Evolutionary conservation across 2,888 invertebrate species (phyloP), one percentile per base, ranked within the genome.

Genomic region (Parthenolecanium corni): DNA sequence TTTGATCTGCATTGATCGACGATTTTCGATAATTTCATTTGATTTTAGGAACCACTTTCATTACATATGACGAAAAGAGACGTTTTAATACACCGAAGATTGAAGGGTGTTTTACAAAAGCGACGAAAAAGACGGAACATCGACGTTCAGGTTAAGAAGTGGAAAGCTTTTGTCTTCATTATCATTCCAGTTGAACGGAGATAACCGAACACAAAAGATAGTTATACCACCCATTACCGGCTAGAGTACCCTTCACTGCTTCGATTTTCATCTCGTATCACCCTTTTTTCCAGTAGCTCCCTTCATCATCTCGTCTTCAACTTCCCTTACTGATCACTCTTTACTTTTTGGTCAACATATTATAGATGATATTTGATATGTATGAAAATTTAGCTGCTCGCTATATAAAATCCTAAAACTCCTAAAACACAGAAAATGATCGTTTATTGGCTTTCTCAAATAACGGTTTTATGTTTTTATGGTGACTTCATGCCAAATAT

Each of bases 91-190:
- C 44, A 25, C 24, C 46, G 31, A 57, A 57, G 57, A 57, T 57
- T 47, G 57, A 57, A 57, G 57, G 57, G 57, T 57, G 57, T 31
- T 46, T 46, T 31, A 46, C 46, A 46, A 57, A 44, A 57, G 57
- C 57, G 23, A 24, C 42, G 57, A 46, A 57, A 46, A 57, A 57
- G 57, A 57, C 57, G 47, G 23, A 57, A 57, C 57, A 31, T 57
- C 46, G 57, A 31, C 57, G 46, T 57, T 57, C 57, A 57, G 57
- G 57, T 57, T 57, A 57, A 57, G 57, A 57, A 57, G 57, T 57
- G 57, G 57, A 57, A 57, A 57, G 57, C 57, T 57, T 57, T 57
- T 57, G 57, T 57, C 57, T 57, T 57, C 57, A 57, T 57, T 57
- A 57, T 57, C 57, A 57, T 57, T 57, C 57, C 57, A 57, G 57